Conservation (phyloP, 2,888 invertebrate genomes). For the Clanis bilineata region DNA sequence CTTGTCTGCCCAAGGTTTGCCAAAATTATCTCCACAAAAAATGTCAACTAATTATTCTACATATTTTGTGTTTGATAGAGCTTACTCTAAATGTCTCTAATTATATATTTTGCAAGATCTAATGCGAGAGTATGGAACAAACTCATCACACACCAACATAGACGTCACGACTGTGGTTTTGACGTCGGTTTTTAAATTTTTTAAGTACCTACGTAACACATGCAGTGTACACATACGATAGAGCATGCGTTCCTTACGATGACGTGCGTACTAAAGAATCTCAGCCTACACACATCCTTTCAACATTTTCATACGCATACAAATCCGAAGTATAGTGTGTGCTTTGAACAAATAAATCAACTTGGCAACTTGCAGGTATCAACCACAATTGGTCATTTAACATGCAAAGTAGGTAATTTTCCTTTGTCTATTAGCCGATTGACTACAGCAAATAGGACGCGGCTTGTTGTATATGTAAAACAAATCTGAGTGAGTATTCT, state of each 20-base stretch:
- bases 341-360: slow-evolving; percentile 1
- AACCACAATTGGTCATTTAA: slow-evolving; percentile 12
- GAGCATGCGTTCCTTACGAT: not conserved
- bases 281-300: not conserved
- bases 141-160: too few relatives aligned
- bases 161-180: too few relatives aligned
- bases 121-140: too few relatives aligned
- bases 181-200: too few relatives aligned
- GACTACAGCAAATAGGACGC: slow-evolving; percentile 7
- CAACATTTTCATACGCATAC: not conserved
- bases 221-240: not conserved
- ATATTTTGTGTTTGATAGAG: too few relatives aligned
- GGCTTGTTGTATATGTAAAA: slow-evolving; percentile 1
- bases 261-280: not conserved
- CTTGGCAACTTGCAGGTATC: not conserved
- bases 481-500: not conserved
- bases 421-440: slow-evolving; percentile 8
- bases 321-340: not conserved
- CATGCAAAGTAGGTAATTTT: slow-evolving; percentile 11
- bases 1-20: too few relatives aligned
- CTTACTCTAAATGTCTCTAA: too few relatives aligned
- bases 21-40: too few relatives aligned
- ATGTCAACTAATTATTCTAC: too few relatives aligned
- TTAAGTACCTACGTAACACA: not conserved
- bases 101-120: too few relatives aligned